These are phyloP conservation scores for Chelonoidis abingdonii DNA, from an alignment of 2,113 vertebrate species.

Conservation along the genomic window DNA sequence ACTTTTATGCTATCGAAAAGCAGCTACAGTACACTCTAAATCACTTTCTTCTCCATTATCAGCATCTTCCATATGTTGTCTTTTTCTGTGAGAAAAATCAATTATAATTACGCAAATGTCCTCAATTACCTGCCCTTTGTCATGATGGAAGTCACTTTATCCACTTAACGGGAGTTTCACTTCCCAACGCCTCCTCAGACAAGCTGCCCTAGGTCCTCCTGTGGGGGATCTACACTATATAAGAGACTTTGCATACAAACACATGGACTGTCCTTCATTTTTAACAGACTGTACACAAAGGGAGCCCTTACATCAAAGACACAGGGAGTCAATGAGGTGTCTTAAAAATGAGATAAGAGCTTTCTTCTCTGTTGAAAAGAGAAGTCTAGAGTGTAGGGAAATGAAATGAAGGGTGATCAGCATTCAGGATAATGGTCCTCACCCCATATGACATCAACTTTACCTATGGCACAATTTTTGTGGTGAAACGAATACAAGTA, in stretches of 20 bases:
- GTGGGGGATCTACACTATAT: background rate
- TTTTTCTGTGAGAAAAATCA: slow-evolving; percentile 25
- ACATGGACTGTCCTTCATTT: background rate
- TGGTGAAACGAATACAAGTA: background rate
- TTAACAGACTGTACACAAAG: background rate
- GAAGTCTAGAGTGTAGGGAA: background rate
- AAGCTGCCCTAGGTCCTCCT: background rate
- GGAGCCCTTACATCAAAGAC: background rate
- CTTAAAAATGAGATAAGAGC: background rate
- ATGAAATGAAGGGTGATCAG: background rate
- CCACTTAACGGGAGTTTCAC: background rate
- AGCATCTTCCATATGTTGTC: background rate
- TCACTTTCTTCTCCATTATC: slow-evolving; percentile 12
- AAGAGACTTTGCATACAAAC: background rate
- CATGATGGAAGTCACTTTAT: background rate
- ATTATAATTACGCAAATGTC: slow-evolving; percentile 34
- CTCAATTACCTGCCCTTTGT: background rate
- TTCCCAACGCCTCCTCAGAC: background rate
- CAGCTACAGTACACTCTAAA: background rate
- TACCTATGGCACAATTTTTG: background rate
- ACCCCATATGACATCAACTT: background rate
- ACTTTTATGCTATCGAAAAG: background rate
- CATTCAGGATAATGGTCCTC: background rate
- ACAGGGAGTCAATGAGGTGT: background rate
- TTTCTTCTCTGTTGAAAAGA: background rate